phyloP scores from a whole-genome alignment of 1,140 invertebrate species.

The Drosophila seguyi region DNA sequence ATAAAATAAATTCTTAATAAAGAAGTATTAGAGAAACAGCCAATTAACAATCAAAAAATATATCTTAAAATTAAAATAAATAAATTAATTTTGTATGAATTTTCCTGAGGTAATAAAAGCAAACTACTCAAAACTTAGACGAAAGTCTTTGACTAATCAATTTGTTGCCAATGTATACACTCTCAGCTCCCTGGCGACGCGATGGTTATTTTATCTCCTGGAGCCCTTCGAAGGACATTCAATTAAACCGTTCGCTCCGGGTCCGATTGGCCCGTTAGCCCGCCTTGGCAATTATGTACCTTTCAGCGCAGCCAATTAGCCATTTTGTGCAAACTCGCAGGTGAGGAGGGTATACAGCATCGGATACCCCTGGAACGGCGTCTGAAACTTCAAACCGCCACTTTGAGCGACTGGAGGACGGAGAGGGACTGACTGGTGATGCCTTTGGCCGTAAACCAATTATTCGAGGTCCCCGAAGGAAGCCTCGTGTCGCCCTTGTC shows the following conservation, averaged over 20 bases:
- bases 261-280: constrained; percentile 55
- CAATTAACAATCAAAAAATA: too few relatives aligned
- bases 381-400: constrained; percentile 71
- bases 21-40: too few relatives aligned
- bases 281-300: constrained; percentile 68
- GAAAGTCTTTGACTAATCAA: not conserved
- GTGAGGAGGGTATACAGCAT: constrained; percentile 3
- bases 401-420: constrained; percentile 10
- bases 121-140: not conserved
- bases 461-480: constrained; percentile 61
- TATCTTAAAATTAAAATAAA: too few relatives aligned
- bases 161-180: not conserved
- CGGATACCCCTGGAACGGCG: constrained; percentile 24
- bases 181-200: not conserved
- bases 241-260: constrained; percentile 55
- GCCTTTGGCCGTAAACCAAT: constrained; percentile 68
- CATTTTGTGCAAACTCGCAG: constrained; percentile 39
- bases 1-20: too few relatives aligned
- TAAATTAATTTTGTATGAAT: too few relatives aligned
- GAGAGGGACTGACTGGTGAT: constrained; percentile 1
- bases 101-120: not conserved
- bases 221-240: constrained; percentile 53
- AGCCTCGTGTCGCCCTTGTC: constrained; percentile 63
- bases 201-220: constrained; percentile 10
- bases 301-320: constrained; percentile 75